phyloP scores from a whole-genome alignment of 1,140 invertebrate genomes.

The Aplysia californica region DNA sequence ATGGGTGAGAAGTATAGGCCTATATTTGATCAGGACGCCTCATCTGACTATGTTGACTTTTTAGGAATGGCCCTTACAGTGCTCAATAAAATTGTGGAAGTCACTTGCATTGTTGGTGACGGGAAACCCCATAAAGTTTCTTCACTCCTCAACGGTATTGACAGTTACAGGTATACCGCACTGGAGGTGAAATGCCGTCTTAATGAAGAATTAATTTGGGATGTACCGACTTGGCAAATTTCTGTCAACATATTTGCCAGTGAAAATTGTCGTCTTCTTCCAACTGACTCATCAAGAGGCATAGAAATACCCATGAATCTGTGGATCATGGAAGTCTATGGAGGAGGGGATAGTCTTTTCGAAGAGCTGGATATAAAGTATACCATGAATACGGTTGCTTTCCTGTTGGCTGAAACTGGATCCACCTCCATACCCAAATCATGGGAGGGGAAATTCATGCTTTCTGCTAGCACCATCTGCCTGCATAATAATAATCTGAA shows the following conservation, averaged over 20 bases:
- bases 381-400: constrained; percentile 5
- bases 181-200: not conserved
- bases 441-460: constrained; percentile 1
- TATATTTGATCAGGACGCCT: not conserved
- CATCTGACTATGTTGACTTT: constrained; percentile 12
- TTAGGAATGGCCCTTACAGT: not conserved
- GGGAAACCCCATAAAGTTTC: not conserved
- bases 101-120: constrained; percentile 8
- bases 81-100: not conserved
- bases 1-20: constrained; percentile 16
- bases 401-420: constrained; percentile 3
- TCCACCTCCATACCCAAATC: not conserved
- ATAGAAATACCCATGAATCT: constrained; percentile 26
- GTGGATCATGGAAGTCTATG: constrained; percentile 26
- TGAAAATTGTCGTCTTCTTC: constrained; percentile 3
- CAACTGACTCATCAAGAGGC: not conserved
- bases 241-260: constrained; percentile 21
- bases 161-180: not conserved
- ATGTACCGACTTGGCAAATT: constrained; percentile 5
- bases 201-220: constrained; percentile 12
- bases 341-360: not conserved
- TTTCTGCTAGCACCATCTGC: not conserved
- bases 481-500: constrained; percentile 13
- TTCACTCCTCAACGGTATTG: constrained; percentile 16
- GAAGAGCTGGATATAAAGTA: constrained; percentile 17